These are phyloP conservation scores for Diglossa cyanea DNA, from an alignment of 2,797 vertebrate genomes.

Conservation along the genomic window DNA sequence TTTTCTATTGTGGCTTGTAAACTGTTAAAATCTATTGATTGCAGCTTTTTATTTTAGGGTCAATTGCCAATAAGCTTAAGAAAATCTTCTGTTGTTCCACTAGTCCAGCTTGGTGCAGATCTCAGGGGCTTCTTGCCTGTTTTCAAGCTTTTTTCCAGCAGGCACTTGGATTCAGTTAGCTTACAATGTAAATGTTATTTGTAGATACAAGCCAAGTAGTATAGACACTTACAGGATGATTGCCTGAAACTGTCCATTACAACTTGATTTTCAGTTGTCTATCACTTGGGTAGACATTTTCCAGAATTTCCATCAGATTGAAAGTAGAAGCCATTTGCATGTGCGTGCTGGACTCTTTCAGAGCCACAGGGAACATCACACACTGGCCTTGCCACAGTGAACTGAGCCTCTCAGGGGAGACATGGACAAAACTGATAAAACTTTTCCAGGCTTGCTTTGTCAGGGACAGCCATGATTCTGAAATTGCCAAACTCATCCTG, in stretches of 20 bases:
- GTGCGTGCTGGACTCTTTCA: fast-evolving
- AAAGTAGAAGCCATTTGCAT: neutral
- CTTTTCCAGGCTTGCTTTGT: neutral
- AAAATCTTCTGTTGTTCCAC: neutral
- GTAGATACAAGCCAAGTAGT: neutral
- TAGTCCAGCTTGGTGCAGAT: neutral
- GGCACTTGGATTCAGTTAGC: neutral
- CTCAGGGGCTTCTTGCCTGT: neutral
- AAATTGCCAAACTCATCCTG: neutral
- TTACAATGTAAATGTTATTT: neutral
- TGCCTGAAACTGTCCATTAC: neutral
- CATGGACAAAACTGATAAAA: neutral
- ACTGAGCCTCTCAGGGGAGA: neutral
- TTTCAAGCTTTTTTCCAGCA: neutral
- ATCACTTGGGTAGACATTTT: neutral
- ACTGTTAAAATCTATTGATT: constrained; percentile 23
- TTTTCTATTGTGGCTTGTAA: neutral
- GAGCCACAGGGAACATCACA: neutral
- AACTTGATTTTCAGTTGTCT: neutral
- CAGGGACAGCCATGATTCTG: neutral
- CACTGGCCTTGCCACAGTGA: neutral
- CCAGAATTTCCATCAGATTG: neutral
- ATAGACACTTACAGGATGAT: neutral
- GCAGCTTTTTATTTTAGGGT: neutral
- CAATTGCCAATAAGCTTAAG: neutral